Percentiles rank a stretch among this genome's conserved stretches.
phyloP scores from a whole-genome alignment of 2,113 vertebrate species.

The Corydoras sp. region DNA sequence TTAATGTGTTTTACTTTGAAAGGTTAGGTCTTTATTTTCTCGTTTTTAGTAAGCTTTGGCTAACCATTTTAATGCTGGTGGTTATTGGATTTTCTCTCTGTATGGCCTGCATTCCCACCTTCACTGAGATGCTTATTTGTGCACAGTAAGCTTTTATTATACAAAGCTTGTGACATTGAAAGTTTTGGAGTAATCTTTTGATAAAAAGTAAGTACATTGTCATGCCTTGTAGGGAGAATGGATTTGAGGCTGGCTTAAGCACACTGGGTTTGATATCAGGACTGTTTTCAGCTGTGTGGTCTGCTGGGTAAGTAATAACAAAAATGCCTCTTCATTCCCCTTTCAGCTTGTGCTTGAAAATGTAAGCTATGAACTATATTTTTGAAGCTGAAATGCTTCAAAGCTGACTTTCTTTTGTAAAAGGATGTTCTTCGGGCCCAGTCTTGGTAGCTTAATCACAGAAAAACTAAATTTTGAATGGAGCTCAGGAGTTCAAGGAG shows the following conservation, averaged over 20 bases:
- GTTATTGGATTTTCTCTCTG: conserved; percentile 81
- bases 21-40: not conserved
- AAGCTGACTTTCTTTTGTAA: not conserved
- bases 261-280: conserved; percentile 63
- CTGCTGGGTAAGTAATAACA: conserved; percentile 55
- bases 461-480: conserved; percentile 82
- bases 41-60: conserved; percentile 80
- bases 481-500: conserved; percentile 77
- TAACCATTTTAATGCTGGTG: conserved; percentile 76
- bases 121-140: conserved; percentile 81
- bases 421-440: conserved; percentile 84
- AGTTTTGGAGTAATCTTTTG: no score
- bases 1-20: not conserved
- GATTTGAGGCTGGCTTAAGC: conserved; percentile 65
- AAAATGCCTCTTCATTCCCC: not conserved
- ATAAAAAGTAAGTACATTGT: no score
- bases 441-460: conserved; percentile 77
- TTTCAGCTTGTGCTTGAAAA: not conserved
- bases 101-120: conserved; percentile 79
- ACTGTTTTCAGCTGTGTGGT: conserved; percentile 67
- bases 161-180: not conserved
- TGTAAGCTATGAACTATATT: not conserved
- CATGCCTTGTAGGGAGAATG: conserved; percentile 54
- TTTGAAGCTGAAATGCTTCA: not conserved
- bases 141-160: conserved; percentile 76